Conservation (phyloP, 1,140 invertebrate species). For the Eubasilissa regina region DNA sequence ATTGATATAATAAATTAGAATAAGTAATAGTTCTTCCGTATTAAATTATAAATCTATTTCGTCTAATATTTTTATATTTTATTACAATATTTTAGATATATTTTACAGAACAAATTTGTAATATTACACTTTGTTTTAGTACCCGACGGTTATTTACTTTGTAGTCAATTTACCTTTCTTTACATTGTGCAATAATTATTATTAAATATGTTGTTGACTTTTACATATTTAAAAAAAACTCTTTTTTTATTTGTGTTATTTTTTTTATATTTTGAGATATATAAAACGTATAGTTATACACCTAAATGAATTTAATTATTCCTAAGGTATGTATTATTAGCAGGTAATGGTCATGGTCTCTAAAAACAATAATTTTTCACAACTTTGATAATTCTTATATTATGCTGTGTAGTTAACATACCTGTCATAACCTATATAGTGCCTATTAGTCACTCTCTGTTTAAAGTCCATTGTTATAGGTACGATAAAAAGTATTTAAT, state of each 20-base stretch:
- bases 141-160: too few species aligned
- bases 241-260: conserved; percentile 28
- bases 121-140: too few species aligned
- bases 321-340: conserved; percentile 53
- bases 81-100: not conserved
- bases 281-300: conserved; percentile 30
- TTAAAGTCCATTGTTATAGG: conserved; percentile 46
- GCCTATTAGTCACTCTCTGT: conserved; percentile 73
- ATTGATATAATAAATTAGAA: conserved; percentile 33
- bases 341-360: conserved; percentile 52
- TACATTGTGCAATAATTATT: not conserved
- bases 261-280: conserved; percentile 20
- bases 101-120: too few species aligned
- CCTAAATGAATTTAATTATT: conserved; percentile 45
- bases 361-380: conserved; percentile 58
- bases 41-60: conserved; percentile 9
- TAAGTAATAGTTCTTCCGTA: conserved; percentile 47
- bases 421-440: conserved; percentile 69
- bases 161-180: too few species aligned
- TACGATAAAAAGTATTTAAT: conserved; percentile 20
- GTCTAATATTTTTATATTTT: not conserved
- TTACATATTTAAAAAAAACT: conserved; percentile 1
- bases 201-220: conserved; percentile 21
- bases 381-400: conserved; percentile 57
- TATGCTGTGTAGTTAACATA: conserved; percentile 52